Evolutionary conservation across 2,797 vertebrate species (phyloP).

Genomic region (Enteromius treurensis): DNA sequence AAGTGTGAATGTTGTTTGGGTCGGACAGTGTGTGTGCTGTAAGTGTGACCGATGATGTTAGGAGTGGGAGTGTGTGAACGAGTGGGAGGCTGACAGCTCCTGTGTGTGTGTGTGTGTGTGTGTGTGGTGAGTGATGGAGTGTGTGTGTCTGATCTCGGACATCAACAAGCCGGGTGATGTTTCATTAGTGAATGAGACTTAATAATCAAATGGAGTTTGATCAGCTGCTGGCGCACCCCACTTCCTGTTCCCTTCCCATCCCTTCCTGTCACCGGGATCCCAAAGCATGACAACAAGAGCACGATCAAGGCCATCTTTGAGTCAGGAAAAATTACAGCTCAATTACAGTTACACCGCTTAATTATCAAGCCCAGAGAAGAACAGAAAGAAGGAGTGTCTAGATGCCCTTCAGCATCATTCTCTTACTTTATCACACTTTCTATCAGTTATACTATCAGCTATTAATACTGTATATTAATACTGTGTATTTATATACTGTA

Average conservation of each 20-base stretch:
- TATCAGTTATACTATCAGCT: background rate
- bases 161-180: conserved; percentile 35
- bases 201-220: conserved; percentile 56
- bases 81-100: conserved; percentile 54
- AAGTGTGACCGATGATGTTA: conserved; percentile 44
- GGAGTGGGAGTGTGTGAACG: conserved; percentile 54
- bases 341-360: background rate
- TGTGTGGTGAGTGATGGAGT: conserved; percentile 44
- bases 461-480: too few relatives aligned
- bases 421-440: background rate
- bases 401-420: background rate
- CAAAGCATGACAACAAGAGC: background rate
- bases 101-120: conserved; percentile 37
- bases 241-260: conserved; percentile 25
- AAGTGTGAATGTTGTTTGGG: conserved; percentile 49
- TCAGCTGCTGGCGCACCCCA: conserved; percentile 51
- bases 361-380: background rate
- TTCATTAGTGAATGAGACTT: conserved; percentile 46
- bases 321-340: background rate
- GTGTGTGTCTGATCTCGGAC: conserved; percentile 26
- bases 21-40: conserved; percentile 23
- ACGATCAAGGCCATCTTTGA: conserved; percentile 11
- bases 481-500: too few relatives aligned
- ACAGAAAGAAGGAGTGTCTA: background rate
- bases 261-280: conserved; percentile 23